Evolutionary conservation across 2,888 invertebrate genomes (phyloP), one percentile per base, ranked within the genome.

Genomic region (Hymenopus coronatus): DNA sequence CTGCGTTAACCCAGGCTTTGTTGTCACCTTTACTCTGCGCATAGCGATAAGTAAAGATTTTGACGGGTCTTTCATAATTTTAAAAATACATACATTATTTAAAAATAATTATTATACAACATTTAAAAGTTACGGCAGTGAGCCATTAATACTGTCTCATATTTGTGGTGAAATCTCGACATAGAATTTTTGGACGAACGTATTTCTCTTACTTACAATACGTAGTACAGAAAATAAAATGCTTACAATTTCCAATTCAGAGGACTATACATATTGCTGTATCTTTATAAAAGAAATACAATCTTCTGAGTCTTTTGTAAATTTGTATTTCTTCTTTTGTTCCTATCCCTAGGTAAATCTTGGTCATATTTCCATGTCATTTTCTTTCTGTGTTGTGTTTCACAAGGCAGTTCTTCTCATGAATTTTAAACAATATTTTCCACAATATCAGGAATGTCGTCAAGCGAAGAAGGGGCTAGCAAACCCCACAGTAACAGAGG

Each of bases 401-500:
- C 46, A 70, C 27, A 30, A 70, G 3, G 6, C 33, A 28, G 28
- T 30, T 27, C 70, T 84, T 88, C 86, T 88, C 89, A 89, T 89
- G 89, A 89, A 89, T 89, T 89, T 89, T 89, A 89, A 89, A 88
- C 87, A 82, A 88, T 84, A 88, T 82, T 89, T 88, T 87, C 88
- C 88, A 88, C 84, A 82, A 87, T 87, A 83, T 27, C 40, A 46
- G 54, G 27, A n/a, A 54, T 46, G 54, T 84, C 33, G 30, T 6
- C 25, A n/a, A 25, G n/a, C 33, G 7, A 28, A 14, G 8, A 30
- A 28, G 30, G 83, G 15, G 20, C 7, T 6, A 8, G 25, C 25
- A 70, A 20, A 70, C 20, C 54, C 54, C 54, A 70, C 54, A 70
- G 4, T 20, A 70, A 25, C 54, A 15, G 25, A 70, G 54, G 25